Evolutionary conservation across 1,140 invertebrate genomes (phyloP), one percentile per base, ranked within the genome.

Genomic region (Nomia melanderi): DNA sequence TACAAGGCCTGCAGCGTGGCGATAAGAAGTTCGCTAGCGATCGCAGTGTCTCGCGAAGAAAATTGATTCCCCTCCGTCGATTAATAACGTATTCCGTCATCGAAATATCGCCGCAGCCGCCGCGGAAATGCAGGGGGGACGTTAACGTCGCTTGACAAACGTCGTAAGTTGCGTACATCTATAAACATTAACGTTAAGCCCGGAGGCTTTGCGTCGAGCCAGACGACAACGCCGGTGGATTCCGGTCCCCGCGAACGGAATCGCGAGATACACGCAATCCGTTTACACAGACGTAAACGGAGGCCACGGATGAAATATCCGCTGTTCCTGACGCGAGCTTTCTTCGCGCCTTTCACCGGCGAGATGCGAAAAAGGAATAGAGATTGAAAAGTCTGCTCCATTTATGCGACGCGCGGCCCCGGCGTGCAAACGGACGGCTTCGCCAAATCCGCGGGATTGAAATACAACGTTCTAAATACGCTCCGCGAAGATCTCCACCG

Each of bases 311-410:
- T 74, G 62, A 65, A 65, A 74, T 74, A 74, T 65, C 33, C 63
- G 53, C 53, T 57, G 63, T 31, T 67, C 39, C 54, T 33, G 73
- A 67, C 50, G 41, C 63, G 54, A 36, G 62, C 64, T 75, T 67
- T 67, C 64, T 23, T 69, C 64, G 39, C 5, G 29, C 36, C 59
- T 66, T 75, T 69, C 50, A 36, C 14, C 5, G 31, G 44, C 23
- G 33, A 31, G 44, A 70, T 62, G 50, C 50, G 56, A 81, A 72
- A 62, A 36, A 70, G 31, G 39, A 50, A 78, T 57, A 73, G 69
- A 81, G 60, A 78, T 78, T 65, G 75, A 64, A 69, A 72, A 62
- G 59, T 69, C 31, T 69, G 65, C 70, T 62, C 72, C 72, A 75
- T 75, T 75, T 75, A 56, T 57, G 36, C 25, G 72, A 67, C 72